These are phyloP conservation scores for Ladona fulva DNA, from an alignment of 1,140 invertebrate species.

Conservation along the genomic window DNA sequence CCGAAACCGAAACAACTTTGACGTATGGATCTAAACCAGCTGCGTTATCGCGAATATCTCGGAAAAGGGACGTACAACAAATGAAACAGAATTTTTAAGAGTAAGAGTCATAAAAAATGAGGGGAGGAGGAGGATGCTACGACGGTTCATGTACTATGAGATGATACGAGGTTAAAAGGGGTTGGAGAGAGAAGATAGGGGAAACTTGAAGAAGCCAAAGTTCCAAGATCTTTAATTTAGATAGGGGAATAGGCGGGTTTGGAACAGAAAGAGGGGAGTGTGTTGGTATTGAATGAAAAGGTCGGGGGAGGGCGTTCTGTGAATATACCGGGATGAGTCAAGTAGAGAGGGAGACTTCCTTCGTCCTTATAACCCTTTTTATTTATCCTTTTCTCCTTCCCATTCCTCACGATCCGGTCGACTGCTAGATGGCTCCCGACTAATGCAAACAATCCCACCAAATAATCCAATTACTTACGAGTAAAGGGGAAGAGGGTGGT, in stretches of 20 bases:
- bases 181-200: not conserved
- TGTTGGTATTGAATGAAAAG: no score
- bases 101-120: no score
- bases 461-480: not conserved
- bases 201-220: not conserved
- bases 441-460: not conserved
- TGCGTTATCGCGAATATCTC: no score
- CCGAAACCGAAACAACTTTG: no score
- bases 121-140: not conserved
- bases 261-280: not conserved
- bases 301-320: no score
- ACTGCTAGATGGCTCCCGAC: not conserved
- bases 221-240: constrained; percentile 7
- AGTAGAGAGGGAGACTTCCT: no score
- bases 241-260: not conserved
- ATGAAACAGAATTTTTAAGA: no score
- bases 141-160: not conserved
- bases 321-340: no score
- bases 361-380: no score
- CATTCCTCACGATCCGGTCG: not conserved
- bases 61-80: no score
- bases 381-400: no score
- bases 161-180: not conserved
- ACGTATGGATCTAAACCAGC: no score
- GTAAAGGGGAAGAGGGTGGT: not conserved